phyloP scores from a whole-genome alignment of 2,113 vertebrate genomes.

The Gulo gulo region DNA sequence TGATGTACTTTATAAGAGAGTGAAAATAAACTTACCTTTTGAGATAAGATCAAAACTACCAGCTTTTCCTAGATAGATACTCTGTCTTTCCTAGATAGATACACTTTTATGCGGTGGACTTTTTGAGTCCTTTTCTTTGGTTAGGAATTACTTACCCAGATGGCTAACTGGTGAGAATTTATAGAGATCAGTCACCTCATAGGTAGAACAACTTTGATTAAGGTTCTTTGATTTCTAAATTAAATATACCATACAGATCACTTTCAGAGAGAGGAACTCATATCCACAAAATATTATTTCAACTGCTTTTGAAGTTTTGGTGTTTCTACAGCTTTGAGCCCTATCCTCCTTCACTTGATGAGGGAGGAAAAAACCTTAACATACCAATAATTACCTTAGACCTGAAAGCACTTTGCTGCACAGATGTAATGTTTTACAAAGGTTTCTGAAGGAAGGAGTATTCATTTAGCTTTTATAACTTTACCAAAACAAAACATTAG shows the following conservation, averaged over 20 bases:
- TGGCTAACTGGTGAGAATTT: neutral
- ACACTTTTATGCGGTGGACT: neutral
- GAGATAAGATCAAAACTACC: neutral
- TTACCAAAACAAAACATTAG: neutral
- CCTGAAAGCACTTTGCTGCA: neutral
- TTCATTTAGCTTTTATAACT: neutral
- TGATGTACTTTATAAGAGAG: neutral
- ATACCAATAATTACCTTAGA: neutral
- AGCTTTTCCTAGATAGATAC: neutral
- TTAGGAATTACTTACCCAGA: neutral
- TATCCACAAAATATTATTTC: neutral
- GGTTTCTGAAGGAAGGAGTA: neutral
- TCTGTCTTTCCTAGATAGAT: neutral
- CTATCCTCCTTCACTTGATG: neutral
- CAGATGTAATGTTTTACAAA: neutral
- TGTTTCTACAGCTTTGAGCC: neutral
- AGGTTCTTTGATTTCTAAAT: conserved; percentile 8
- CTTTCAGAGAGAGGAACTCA: neutral
- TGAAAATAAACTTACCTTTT: neutral
- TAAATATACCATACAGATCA: neutral
- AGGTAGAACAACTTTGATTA: neutral
- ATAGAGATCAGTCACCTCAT: neutral
- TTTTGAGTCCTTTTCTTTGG: neutral
- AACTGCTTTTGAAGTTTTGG: neutral
- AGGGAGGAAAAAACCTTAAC: neutral